Base-by-base conservation (phyloP, 2,888 invertebrate species). In the Leucozona laternaria region DNA sequence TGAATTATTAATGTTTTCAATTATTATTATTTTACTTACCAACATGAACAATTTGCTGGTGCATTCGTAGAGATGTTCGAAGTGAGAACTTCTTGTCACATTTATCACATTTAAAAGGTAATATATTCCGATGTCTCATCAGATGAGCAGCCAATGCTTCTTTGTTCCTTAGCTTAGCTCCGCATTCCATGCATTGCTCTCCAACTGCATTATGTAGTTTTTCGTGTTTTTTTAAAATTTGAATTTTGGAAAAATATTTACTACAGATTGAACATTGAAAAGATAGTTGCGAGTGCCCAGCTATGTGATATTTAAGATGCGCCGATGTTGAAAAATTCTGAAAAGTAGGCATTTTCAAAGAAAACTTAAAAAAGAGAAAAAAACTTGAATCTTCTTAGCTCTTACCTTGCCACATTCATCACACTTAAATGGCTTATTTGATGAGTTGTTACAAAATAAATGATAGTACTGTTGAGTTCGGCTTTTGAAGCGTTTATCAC, bases 291-390 rank as follows among this genome's bases (percentile, higher is more conserved):
- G 72, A 55, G 89, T 97, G 96, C 25, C 94, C 94, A 17, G 95
- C 93, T 90, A 95, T 93, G 89, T 97, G 97, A 88, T 96, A 95
- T 89, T 96, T 95, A 88, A 95, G 94, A 91, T 97, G 97, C 0
- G 96, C 95, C 75, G 94, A 94, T 6, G 95, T 94, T 3, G 95
- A 94, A 90, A 97, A 97, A 40, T 40, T 25, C 60, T 60, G 7
- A 13, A 34, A 53, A 13, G 8, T 31, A 2, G 8, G 17, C 2
- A 15, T 34, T 20, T 13, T 11, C 4, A 48, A 50, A 31, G 0
- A 11, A 8, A 28, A 15, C 7, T 25, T 25, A 0, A 22, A 48
- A 1, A 20, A 13, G 2, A 22, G 20, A 45, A 2, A 22, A 5
- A 53, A 15, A 11, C 53, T 53, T 53, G 0, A 3, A 15, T 15